Evolutionary conservation across 2,797 vertebrate species (phyloP).

Genomic region (Eurystomus glaucurus): DNA sequence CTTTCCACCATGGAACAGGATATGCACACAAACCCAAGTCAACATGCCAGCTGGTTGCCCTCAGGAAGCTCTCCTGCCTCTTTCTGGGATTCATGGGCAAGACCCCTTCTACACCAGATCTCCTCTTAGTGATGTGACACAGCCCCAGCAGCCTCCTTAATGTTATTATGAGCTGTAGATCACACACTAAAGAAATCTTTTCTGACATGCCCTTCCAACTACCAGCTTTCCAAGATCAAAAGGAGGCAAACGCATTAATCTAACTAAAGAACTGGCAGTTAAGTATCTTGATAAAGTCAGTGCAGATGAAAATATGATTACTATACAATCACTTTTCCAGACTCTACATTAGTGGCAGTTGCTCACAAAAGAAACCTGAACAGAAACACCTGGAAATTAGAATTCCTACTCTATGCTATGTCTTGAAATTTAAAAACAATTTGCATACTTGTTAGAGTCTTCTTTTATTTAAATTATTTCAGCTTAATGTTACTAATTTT

Average conservation of each 20-base stretch:
- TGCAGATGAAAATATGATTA: background rate
- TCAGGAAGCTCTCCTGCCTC: background rate
- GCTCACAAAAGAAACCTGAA: background rate
- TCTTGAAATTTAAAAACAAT: background rate
- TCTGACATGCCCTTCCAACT: background rate
- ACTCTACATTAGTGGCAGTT: background rate
- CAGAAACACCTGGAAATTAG: background rate
- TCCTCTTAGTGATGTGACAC: rapidly evolving
- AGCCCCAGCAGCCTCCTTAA: background rate
- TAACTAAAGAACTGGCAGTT: background rate
- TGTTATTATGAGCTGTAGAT: background rate
- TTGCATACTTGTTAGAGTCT: background rate
- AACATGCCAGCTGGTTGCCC: rapidly evolving
- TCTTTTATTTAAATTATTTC: background rate
- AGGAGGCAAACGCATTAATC: background rate
- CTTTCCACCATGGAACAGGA: background rate
- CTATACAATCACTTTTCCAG: background rate
- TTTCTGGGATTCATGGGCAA: background rate
- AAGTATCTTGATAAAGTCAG: background rate
- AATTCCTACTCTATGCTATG: background rate
- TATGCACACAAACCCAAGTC: rapidly evolving
- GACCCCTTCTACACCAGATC: background rate
- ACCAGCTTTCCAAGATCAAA: background rate
- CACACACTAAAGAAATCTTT: background rate
- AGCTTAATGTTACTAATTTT: background rate